Conservation (phyloP, 1,140 invertebrate genomes). For the Micrasema longulum region DNA sequence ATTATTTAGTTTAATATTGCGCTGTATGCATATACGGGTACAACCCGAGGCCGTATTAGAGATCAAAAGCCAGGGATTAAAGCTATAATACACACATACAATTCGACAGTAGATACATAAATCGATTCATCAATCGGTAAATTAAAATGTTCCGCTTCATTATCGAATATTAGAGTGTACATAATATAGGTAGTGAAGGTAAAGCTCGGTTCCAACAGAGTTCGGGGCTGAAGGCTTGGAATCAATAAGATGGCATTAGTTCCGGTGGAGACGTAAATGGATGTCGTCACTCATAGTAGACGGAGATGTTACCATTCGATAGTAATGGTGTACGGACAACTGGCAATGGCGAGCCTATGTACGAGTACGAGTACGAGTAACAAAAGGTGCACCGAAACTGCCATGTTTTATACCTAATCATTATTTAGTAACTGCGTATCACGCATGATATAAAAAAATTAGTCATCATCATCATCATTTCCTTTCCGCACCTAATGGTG, state of each 20-base stretch:
- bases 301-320: not conserved
- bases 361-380: too few species aligned
- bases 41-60: not conserved
- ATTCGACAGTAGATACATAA: not conserved
- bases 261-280: conserved; percentile 17
- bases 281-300: conserved; percentile 1
- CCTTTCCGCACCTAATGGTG: too few species aligned
- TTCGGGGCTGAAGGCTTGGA: not conserved
- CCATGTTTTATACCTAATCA: too few species aligned
- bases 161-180: not conserved
- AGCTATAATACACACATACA: too few species aligned
- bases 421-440: too few species aligned
- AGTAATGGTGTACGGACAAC: too few species aligned
- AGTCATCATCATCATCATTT: too few species aligned
- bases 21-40: too few species aligned
- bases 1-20: too few species aligned
- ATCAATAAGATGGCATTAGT: conserved; percentile 21
- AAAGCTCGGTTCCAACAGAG: not conserved
- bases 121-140: not conserved
- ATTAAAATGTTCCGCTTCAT: too few species aligned
- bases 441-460: too few species aligned
- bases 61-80: not conserved
- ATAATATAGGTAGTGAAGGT: not conserved
- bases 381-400: conserved; percentile 3
- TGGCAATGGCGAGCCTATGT: too few species aligned